A percentile compares a stretch with the other conserved stretches of the same genome.
Conservation (phyloP, 2,888 invertebrate species). For the Drosophila atripex region DNA sequence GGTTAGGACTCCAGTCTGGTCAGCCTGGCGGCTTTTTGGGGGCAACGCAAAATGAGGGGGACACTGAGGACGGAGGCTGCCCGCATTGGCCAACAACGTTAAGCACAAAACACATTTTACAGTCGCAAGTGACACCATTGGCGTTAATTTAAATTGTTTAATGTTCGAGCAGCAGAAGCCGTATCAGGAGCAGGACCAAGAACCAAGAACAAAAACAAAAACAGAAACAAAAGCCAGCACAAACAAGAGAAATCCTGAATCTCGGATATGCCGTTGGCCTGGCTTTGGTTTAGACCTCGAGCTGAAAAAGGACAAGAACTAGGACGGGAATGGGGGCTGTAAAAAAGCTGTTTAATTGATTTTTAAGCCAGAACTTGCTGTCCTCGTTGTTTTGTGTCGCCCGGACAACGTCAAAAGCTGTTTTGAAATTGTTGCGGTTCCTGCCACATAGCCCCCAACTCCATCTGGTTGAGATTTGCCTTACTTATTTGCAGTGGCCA, state of each 20-base stretch:
- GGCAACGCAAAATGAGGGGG: conserved; percentile 6
- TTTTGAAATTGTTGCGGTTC: conserved; percentile 74
- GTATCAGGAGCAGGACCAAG: conserved; percentile 12
- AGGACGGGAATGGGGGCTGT: conserved; percentile 50
- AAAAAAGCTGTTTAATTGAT: conserved; percentile 77
- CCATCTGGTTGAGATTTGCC: conserved; percentile 56
- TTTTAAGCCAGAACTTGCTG: conserved; percentile 76
- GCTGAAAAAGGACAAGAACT: conserved; percentile 17
- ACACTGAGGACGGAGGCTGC: conserved; percentile 22
- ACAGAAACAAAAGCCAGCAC: conserved; percentile 28
- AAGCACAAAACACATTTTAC: conserved; percentile 75
- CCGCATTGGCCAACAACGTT: conserved; percentile 68
- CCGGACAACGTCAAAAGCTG: conserved; percentile 77
- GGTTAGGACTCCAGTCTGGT: conserved; percentile 14
- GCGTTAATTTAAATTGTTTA: conserved; percentile 82
- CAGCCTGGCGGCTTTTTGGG: conserved; percentile 31
- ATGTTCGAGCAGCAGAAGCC: conserved; percentile 62
- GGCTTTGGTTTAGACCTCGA: conserved; percentile 43
- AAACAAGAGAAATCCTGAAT: conserved; percentile 62
- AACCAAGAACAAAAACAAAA: conserved; percentile 12
- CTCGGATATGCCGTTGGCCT: conserved; percentile 51
- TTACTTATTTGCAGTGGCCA: conserved; percentile 62
- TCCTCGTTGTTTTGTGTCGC: conserved; percentile 58
- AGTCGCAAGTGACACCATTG: conserved; percentile 81
- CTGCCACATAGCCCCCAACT: conserved; percentile 14